Conservation (phyloP, 1,140 invertebrate genomes). For the Leptonema lineaticorne region DNA sequence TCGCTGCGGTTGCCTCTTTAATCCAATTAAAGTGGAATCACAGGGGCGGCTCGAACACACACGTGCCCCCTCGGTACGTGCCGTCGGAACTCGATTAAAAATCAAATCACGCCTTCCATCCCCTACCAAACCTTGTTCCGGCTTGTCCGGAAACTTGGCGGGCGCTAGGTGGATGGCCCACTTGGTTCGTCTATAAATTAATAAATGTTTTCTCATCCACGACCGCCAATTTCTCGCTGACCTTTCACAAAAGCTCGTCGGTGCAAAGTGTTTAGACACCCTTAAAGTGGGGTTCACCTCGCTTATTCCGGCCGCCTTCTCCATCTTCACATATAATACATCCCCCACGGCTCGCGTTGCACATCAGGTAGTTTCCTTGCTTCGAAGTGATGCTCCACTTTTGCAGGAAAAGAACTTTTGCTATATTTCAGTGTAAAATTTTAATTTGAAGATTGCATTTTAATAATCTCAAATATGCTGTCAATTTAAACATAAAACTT, state of each 20-base stretch:
- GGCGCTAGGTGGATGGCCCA: neutral
- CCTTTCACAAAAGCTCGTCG: constrained; percentile 41
- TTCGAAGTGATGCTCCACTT: constrained; percentile 13
- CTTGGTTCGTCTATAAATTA: constrained; percentile 40
- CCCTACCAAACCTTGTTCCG: too few relatives aligned
- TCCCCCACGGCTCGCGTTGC: neutral
- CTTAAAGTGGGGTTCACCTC: neutral
- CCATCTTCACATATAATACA: neutral
- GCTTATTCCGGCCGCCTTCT: neutral
- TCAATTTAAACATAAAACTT: too few relatives aligned
- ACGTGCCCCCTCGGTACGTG: neutral
- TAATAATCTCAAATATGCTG: too few relatives aligned
- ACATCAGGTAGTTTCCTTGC: too few relatives aligned
- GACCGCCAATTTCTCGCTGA: constrained; percentile 42
- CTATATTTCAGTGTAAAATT: too few relatives aligned
- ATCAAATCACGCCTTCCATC: constrained; percentile 39
- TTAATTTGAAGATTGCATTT: too few relatives aligned
- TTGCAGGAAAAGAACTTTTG: too few relatives aligned
- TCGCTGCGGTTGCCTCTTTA: constrained; percentile 26
- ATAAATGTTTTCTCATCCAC: constrained; percentile 43
- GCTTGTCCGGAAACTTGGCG: too few relatives aligned
- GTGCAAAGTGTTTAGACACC: constrained; percentile 40
- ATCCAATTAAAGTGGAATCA: constrained; percentile 38
- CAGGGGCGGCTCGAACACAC: neutral
- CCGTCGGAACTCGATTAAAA: constrained; percentile 36